Evolutionary conservation across 2,888 invertebrate species (phyloP), one percentile per base, ranked within the genome.

Genomic region (Eustalomyia histrio): DNA sequence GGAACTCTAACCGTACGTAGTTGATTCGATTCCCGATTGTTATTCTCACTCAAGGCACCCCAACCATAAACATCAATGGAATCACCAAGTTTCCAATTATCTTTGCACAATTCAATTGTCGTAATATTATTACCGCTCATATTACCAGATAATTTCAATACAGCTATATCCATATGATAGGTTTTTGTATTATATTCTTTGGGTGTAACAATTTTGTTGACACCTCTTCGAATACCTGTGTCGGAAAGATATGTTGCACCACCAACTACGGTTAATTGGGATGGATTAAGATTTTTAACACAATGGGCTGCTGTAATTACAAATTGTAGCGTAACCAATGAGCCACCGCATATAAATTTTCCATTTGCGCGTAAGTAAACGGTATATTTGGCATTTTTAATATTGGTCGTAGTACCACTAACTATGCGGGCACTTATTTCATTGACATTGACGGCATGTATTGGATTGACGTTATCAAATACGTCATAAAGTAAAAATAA

Each of bases 51-150:
- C 8, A 85, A 84, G 0, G 86, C 79, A 4, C 89, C 90, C 89
- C 88, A 90, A 2, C 90, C 90, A 21, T 86, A 87, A 24, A 89
- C 85, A 57, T 83, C 84, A 1, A 89, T 84, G 0, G 75, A 68
- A 8, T 88, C 84, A 0, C 88, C 88, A 4, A 83, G 80, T 57
- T 83, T 83, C 72, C 85, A 83, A 55, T 33, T 82, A 76, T 53
- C 72, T 0, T 79, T 57, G 14, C 87, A 85, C 16, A 88, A 53
- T 1, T 52, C 50, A 24, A 89, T 88, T 1, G 86, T 85, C 17
- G 52, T 80, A 10, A 88, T 84, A 65, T 86, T 85, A 1, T 18
- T 17, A 0, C 87, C 87, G 3, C 18, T 64, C 83, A 88, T 83
- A 0, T 65, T 65, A 14, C 67, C 69, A 4, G 82, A 64, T 24